These are phyloP conservation scores for Troglohyphantes excavatus DNA, from an alignment of 2,888 invertebrate genomes.

Conservation along the genomic window DNA sequence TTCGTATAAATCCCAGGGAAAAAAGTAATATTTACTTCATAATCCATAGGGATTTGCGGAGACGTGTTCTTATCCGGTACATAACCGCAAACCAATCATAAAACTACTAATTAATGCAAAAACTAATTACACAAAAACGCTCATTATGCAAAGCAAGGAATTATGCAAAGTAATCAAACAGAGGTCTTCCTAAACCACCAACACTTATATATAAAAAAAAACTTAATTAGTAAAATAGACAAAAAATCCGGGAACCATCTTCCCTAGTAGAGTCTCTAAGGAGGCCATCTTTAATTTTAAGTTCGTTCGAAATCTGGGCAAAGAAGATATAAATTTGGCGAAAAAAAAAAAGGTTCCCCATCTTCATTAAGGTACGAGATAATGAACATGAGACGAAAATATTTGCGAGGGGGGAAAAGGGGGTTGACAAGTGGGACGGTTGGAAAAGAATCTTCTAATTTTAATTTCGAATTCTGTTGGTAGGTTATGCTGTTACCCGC, in stretches of 20 bases:
- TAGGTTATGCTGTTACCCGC: constrained; percentile 16
- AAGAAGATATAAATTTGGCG: neutral
- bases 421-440: too few relatives aligned
- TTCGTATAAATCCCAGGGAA: too few relatives aligned
- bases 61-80: too few relatives aligned
- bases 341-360: constrained; percentile 23
- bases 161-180: neutral
- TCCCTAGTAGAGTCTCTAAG: neutral
- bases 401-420: neutral
- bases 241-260: neutral
- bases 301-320: constrained; percentile 37
- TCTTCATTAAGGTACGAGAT: constrained; percentile 63
- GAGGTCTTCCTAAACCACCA: neutral
- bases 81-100: too few relatives aligned
- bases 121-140: constrained; percentile 2
- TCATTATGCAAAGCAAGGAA: neutral
- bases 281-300: constrained; percentile 38
- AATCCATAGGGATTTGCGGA: too few relatives aligned
- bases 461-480: constrained; percentile 59
- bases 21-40: too few relatives aligned
- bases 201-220: neutral
- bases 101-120: neutral
- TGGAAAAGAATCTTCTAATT: constrained; percentile 55
- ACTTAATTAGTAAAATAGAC: neutral
- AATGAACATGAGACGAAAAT: constrained; percentile 22